Evolutionary conservation across 2,888 invertebrate species (phyloP).

Genomic region (Leucophenga montana): DNA sequence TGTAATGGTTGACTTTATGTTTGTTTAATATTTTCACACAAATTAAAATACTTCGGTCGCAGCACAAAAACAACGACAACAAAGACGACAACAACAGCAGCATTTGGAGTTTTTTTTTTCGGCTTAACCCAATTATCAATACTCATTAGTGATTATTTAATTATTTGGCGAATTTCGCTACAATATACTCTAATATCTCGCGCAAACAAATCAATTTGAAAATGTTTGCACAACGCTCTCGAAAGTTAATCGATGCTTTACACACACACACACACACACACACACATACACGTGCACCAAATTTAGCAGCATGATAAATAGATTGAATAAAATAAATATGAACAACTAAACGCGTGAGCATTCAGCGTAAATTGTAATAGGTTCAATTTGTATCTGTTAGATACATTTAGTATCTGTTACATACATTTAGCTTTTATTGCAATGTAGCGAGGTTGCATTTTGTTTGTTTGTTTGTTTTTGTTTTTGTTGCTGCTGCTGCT

Average conservation of each 20-base stretch:
- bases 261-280: background rate
- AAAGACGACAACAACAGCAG: slow-evolving; percentile 3
- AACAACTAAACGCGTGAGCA: background rate
- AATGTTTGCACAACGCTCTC: background rate
- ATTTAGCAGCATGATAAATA: background rate
- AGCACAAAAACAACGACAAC: slow-evolving; percentile 36
- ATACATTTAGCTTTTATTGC: no score
- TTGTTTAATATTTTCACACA: slow-evolving; percentile 65
- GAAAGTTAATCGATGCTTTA: background rate
- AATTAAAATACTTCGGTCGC: slow-evolving; percentile 58
- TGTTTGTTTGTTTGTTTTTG: slow-evolving; percentile 8
- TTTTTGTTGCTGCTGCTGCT: slow-evolving; percentile 9
- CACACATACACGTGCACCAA: background rate
- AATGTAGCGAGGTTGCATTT: slow-evolving; percentile 1
- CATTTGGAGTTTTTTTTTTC: slow-evolving; percentile 36
- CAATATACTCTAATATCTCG: slow-evolving; percentile 50
- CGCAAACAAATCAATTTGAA: slow-evolving; percentile 48
- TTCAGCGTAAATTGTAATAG: background rate
- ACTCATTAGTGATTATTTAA: slow-evolving; percentile 67
- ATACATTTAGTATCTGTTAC: no score
- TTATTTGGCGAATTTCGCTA: slow-evolving; percentile 55
- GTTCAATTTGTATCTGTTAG: no score
- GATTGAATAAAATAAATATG: slow-evolving; percentile 7
- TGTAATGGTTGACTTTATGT: slow-evolving; percentile 57
- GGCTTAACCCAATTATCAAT: slow-evolving; percentile 64